phyloP scores from a whole-genome alignment of 1,140 invertebrate genomes.

The Zaprionus gabonicus region DNA sequence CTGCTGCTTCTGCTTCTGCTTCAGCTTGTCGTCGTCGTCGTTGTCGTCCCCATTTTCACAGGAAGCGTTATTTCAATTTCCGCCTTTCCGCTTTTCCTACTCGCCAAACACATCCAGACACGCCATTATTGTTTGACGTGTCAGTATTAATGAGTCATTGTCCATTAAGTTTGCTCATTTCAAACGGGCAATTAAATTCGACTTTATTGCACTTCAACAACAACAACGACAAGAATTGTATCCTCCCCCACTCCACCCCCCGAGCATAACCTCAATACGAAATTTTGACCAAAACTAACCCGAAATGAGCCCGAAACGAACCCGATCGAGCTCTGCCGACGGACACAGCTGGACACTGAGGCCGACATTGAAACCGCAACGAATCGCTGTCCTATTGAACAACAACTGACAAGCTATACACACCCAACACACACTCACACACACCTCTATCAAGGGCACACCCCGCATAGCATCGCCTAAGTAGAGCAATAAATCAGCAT shows the following conservation, averaged over 20 bases:
- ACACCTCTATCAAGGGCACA: constrained; percentile 18
- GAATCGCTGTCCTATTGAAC: constrained; percentile 32
- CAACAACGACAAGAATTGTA: constrained; percentile 9
- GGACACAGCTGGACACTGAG: constrained; percentile 37
- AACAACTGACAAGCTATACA: constrained; percentile 1
- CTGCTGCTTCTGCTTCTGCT: constrained; percentile 6
- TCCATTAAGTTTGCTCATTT: constrained; percentile 83
- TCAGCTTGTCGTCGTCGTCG: constrained; percentile 25
- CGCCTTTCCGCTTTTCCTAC: constrained; percentile 68
- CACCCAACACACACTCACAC: neutral
- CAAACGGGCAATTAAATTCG: constrained; percentile 83
- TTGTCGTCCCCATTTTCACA: constrained; percentile 59
- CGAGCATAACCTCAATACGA: neutral
- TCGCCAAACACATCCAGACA: constrained; percentile 72
- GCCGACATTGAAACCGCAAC: constrained; percentile 49
- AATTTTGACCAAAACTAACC: constrained; percentile 22
- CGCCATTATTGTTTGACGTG: constrained; percentile 81
- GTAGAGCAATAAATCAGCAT: constrained; percentile 53
- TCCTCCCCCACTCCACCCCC: neutral
- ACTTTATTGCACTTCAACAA: constrained; percentile 78
- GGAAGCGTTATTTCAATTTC: constrained; percentile 82
- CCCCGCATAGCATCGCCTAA: constrained; percentile 26
- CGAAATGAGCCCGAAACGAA: neutral
- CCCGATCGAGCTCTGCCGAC: neutral
- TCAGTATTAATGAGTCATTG: constrained; percentile 83